Conservation (phyloP, 2,888 invertebrate genomes). For the Nowickia ferox region DNA sequence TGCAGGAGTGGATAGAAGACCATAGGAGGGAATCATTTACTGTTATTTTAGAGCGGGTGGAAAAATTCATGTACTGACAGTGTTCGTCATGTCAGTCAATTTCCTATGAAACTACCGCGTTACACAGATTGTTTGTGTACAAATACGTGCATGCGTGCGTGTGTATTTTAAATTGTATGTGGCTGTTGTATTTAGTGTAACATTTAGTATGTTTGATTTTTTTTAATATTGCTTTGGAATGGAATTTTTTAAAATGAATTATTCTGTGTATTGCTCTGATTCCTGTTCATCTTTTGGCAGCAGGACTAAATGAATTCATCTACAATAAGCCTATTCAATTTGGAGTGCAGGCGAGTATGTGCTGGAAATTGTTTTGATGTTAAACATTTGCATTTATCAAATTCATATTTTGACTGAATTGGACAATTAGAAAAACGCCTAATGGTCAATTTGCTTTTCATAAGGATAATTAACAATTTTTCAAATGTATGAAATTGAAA, state of each 20-base stretch:
- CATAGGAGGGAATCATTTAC: conserved; percentile 21
- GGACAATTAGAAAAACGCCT: not conserved
- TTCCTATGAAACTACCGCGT: conserved; percentile 13
- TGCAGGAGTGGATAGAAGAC: conserved; percentile 5
- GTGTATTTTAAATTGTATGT: too few relatives aligned
- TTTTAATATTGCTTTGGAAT: conserved; percentile 78
- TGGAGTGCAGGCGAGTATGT: not conserved
- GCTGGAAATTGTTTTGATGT: conserved; percentile 48
- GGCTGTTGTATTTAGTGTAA: conserved; percentile 11
- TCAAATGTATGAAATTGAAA: too few relatives aligned
- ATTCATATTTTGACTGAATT: conserved; percentile 49
- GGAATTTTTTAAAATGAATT: conserved; percentile 74
- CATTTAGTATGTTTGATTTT: conserved; percentile 74
- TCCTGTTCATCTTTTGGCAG: conserved; percentile 48
- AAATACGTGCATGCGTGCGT: not conserved
- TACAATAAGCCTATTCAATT: not conserved
- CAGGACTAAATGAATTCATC: conserved; percentile 43
- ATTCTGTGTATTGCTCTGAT: conserved; percentile 64
- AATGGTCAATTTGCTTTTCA: not conserved
- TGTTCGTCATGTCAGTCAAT: conserved; percentile 55
- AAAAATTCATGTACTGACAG: conserved; percentile 35
- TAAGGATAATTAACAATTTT: not conserved
- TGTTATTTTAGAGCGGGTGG: not conserved
- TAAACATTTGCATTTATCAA: conserved; percentile 54
- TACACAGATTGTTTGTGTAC: not conserved